Evolutionary conservation across 2,113 vertebrate species (phyloP), one percentile per base, ranked within the genome.

Genomic region (Podiceps cristatus): DNA sequence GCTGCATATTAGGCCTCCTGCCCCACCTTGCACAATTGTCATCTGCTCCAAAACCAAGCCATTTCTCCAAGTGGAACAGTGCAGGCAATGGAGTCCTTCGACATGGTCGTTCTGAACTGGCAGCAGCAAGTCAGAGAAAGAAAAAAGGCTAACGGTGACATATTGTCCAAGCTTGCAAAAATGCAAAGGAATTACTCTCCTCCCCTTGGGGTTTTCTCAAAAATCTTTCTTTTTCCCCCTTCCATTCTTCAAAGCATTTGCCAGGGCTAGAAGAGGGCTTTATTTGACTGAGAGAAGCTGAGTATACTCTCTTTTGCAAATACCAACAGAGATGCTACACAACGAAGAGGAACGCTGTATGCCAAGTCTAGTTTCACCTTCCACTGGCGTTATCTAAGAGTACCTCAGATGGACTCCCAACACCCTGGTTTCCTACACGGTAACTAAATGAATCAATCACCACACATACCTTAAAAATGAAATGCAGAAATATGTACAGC

Each of bases 401-500:
- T 5, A 49, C 14, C 50, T 18, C 24, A 20, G 69, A 62, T 0
- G 3, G 56, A 37, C 47, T 56, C 24, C 15, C 47, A 31, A 9
- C 11, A 7, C 18, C 13, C 27, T 35, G 13, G 18, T 23, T 68
- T 79, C 58, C 63, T 23, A 31, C 31, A n/a, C 2, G 16, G 67
- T 10, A 59, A 12, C 10, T 1, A n/a, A 49, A 35, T 5, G 0
- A 42, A 67, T 28, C 33, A 5, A 22, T 5, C n/a, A 12, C 10
- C 13, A 8, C 10, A 5, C 4, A 2, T 3, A 24, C 11, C 44
- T 63, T 25, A 13, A 49, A 66, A 37, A 63, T 3, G 3, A 53
- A 60, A 69, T 1, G 20, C 40, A 64, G 42, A 45, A 56, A 35
- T 7, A 50, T 0, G 0, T 28, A 45, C 11, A 31, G 23, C 35